Percentiles rank a stretch among this genome's conserved stretches.
Evolutionary conservation across 2,888 invertebrate genomes (phyloP).

Genomic region (Alloscopus bannaensis): DNA sequence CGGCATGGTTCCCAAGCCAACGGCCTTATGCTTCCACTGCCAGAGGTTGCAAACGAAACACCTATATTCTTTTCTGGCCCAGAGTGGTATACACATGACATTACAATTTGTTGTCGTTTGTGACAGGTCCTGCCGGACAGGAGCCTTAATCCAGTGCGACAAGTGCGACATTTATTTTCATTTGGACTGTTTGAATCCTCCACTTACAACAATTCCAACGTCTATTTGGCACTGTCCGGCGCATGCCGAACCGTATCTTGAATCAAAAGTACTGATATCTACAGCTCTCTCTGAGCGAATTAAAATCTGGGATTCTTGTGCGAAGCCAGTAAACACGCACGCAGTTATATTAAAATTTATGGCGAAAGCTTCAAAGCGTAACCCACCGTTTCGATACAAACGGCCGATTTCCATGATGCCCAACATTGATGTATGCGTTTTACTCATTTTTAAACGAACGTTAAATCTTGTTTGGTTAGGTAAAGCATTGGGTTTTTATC

Average conservation of each 20-base stretch:
- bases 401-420: constrained; percentile 76
- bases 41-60: constrained; percentile 76
- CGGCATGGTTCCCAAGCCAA: constrained; percentile 87
- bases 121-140: constrained; percentile 85
- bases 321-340: constrained; percentile 89
- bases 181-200: constrained; percentile 95
- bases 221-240: constrained; percentile 99
- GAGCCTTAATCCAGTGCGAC: constrained; percentile 93
- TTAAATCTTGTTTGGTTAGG: too few relatives aligned
- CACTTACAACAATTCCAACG: constrained; percentile 89
- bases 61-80: too few relatives aligned
- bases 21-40: constrained; percentile 90
- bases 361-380: constrained; percentile 83
- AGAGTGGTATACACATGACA: constrained; percentile 75
- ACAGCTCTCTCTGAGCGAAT: constrained; percentile 91
- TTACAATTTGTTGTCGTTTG: constrained; percentile 3
- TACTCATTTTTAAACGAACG: too few relatives aligned
- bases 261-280: constrained; percentile 87
- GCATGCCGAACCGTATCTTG: constrained; percentile 93
- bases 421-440: too few relatives aligned
- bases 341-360: constrained; percentile 91
- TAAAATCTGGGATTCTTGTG: constrained; percentile 90
- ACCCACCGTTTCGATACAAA: constrained; percentile 85
- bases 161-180: constrained; percentile 94
- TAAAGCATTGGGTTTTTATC: too few relatives aligned